phyloP scores from a whole-genome alignment of 2,888 invertebrate species.

The Mimas tiliae region DNA sequence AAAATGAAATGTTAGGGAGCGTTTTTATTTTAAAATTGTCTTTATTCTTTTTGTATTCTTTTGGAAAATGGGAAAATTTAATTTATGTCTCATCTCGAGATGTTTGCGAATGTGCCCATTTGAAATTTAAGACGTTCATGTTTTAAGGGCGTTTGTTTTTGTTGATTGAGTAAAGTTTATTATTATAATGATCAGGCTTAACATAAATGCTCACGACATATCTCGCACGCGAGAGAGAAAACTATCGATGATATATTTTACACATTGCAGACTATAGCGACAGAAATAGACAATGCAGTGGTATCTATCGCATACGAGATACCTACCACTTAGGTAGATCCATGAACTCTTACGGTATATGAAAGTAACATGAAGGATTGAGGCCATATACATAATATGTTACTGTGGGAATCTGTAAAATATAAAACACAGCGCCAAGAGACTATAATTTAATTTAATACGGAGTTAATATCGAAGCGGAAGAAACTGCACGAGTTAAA shows the following conservation, averaged over 20 bases:
- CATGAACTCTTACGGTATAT: no score
- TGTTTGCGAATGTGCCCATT: slow-evolving; percentile 23
- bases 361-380: neutral
- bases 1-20: slow-evolving; percentile 57
- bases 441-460: slow-evolving; percentile 23
- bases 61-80: slow-evolving; percentile 36
- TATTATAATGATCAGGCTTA: no score
- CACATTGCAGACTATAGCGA: no score
- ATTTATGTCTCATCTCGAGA: slow-evolving; percentile 37
- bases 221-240: no score
- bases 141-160: slow-evolving; percentile 5
- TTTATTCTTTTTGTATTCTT: slow-evolving; percentile 31
- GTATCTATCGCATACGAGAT: no score
- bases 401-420: neutral
- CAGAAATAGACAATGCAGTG: no score
- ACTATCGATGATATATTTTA: no score
- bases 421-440: neutral
- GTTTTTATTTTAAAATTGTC: slow-evolving; percentile 37
- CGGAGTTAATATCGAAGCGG: slow-evolving; percentile 27
- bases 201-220: no score
- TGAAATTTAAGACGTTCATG: slow-evolving; percentile 13
- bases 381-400: neutral
- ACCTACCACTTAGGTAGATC: no score
- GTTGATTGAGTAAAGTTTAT: no score
- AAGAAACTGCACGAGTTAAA: slow-evolving; percentile 43